Base-by-base conservation (phyloP, 2,797 vertebrate genomes). In the Trichosurus vulpecula region DNA sequence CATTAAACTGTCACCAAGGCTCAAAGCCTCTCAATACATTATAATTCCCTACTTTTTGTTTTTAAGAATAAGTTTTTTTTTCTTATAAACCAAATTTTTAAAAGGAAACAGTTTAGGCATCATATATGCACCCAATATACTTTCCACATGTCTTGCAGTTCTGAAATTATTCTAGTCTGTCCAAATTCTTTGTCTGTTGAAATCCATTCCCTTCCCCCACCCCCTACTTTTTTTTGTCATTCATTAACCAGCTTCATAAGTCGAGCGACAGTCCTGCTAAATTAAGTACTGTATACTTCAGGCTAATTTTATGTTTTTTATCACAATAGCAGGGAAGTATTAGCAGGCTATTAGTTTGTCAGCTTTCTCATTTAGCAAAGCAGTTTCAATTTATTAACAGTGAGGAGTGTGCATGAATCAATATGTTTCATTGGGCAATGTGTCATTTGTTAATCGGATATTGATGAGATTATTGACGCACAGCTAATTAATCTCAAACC, bases 381-480 rank as follows among this genome's bases (percentile, higher is more conserved):
- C 98, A 98, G 99, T 99, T 99, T 99, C 99, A 99, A 99, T 99
- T 99, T 99, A 99, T 99, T 99, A 99, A 99, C 99, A 98, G 99
- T 98, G 98, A 99, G 98, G 98, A 99, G 99, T 99, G 99, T 98
- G 98, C 99, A 99, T 99, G 98, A 99, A 99, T 99, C 99, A 99
- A 99, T 99, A 99, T 98, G 98, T 99, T 99, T 99, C 99, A 99
- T 99, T 99, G 99, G 99, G 99, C 99, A 99, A 99, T 99, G 99
- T 99, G 99, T 99, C 99, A 99, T 99, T 99, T 99, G 99, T 99
- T 99, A 99, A 99, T 99, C 99, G 99, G 99, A 99, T 99, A 99
- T 99, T 99, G 99, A 99, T 99, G 99, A 99, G 99, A 99, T 98
- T 99, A 99, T 99, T 99, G 99, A 99, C 99, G 99, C 97, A 53